Evolutionary conservation across 2,888 invertebrate genomes (phyloP).

Genomic region (Epirrita christyi): DNA sequence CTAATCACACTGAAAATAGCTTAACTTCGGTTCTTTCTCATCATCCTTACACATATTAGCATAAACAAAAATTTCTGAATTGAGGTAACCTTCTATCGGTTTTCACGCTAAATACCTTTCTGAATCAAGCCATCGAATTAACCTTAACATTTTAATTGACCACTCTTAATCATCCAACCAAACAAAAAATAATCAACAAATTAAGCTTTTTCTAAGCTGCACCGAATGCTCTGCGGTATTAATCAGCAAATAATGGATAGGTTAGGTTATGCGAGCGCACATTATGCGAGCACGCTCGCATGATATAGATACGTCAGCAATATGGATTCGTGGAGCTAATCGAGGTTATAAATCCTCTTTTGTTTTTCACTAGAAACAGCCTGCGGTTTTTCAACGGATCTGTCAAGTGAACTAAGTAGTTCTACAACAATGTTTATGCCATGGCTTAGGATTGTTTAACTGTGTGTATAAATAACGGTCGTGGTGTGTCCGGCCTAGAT

Average conservation of each 20-base stretch:
- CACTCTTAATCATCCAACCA: constrained; percentile 38
- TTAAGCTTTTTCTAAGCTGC: constrained; percentile 45
- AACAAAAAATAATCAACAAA: constrained; percentile 49
- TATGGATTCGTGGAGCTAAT: constrained; percentile 78
- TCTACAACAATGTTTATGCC: constrained; percentile 1
- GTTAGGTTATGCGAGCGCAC: too few species aligned
- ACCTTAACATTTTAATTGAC: constrained; percentile 1
- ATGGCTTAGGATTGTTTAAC: not conserved
- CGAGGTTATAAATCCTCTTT: constrained; percentile 83
- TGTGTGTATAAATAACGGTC: too few species aligned
- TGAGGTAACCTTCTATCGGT: not conserved
- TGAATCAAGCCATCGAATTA: constrained; percentile 3
- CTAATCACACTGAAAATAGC: too few species aligned
- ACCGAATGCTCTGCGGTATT: constrained; percentile 48
- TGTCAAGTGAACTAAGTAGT: constrained; percentile 14
- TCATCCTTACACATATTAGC: too few species aligned
- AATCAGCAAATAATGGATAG: constrained; percentile 62
- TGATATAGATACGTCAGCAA: constrained; percentile 78
- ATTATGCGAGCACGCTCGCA: too few species aligned
- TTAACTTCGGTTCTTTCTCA: too few species aligned
- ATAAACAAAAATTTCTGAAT: too few species aligned
- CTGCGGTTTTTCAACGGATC: constrained; percentile 46
- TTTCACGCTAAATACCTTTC: not conserved
- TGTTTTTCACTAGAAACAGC: constrained; percentile 66
- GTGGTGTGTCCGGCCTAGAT: too few species aligned